A percentile compares a stretch with the other conserved stretches of the same genome.
phyloP scores from a whole-genome alignment of 2,888 invertebrate genomes.

The Hyposoter didymator region DNA sequence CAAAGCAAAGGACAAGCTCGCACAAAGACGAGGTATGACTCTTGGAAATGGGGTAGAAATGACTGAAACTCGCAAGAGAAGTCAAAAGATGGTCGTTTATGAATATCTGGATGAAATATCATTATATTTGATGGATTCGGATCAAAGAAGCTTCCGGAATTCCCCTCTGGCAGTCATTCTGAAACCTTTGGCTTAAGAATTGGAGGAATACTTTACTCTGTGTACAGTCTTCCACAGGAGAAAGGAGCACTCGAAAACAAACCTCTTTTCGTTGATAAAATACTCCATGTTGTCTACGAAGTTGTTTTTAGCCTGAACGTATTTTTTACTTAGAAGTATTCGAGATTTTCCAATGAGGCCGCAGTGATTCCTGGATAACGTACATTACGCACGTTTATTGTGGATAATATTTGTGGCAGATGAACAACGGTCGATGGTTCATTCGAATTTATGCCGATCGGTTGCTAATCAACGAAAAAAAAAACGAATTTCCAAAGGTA shows the following conservation, averaged over 20 bases:
- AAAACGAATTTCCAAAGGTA: not conserved
- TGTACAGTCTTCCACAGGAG: slow-evolving; percentile 21
- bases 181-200: slow-evolving; percentile 13
- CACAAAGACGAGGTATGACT: slow-evolving; percentile 51
- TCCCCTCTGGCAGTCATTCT: slow-evolving; percentile 40
- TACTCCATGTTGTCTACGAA: not conserved
- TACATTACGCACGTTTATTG: not conserved
- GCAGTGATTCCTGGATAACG: too few species aligned
- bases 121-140: slow-evolving; percentile 36
- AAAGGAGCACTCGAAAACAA: slow-evolving; percentile 3
- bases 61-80: slow-evolving; percentile 39
- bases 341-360: too few species aligned
- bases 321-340: not conserved
- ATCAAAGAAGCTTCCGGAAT: slow-evolving; percentile 61
- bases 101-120: slow-evolving; percentile 57
- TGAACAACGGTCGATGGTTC: not conserved
- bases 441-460: not conserved
- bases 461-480: not conserved
- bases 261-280: not conserved
- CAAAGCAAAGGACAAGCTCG: slow-evolving; percentile 40
- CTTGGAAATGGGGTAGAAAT: not conserved
- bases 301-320: not conserved
- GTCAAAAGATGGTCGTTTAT: slow-evolving; percentile 60
- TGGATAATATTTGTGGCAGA: not conserved
- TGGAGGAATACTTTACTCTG: slow-evolving; percentile 16